Conservation (phyloP, 2,113 vertebrate genomes). For the Ceuthmochares aereus region DNA sequence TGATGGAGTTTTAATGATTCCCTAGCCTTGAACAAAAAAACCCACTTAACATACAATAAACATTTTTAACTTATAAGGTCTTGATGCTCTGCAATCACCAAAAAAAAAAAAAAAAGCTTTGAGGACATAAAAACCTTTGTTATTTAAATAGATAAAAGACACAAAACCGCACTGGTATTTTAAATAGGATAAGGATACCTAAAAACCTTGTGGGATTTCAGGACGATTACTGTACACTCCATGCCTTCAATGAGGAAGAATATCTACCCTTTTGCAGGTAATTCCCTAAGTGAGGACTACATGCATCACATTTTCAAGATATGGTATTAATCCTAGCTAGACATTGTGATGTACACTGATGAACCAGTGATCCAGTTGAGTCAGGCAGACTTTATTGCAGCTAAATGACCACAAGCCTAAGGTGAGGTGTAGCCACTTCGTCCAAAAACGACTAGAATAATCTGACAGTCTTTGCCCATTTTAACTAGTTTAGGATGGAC, state of each 20-base stretch:
- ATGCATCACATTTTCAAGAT: not conserved
- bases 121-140: not conserved
- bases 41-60: not conserved
- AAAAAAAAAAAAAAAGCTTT: not conserved
- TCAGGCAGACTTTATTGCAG: not conserved
- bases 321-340: not conserved
- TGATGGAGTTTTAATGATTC: not conserved
- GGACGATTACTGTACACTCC: not conserved
- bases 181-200: not conserved
- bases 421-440: not conserved
- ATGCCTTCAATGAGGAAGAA: not conserved
- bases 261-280: not conserved
- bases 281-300: not conserved
- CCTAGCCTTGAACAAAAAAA: not conserved
- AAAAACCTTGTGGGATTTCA: not conserved
- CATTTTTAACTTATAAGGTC: not conserved
- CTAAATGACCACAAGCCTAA: not conserved
- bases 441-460: not conserved
- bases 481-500: not conserved
- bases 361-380: not conserved
- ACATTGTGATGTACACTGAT: not conserved
- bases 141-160: not conserved
- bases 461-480: not conserved
- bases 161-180: accelerated
- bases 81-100: accelerated